Conservation (phyloP, 1,140 invertebrate species). For the Philaenus spumarius region DNA sequence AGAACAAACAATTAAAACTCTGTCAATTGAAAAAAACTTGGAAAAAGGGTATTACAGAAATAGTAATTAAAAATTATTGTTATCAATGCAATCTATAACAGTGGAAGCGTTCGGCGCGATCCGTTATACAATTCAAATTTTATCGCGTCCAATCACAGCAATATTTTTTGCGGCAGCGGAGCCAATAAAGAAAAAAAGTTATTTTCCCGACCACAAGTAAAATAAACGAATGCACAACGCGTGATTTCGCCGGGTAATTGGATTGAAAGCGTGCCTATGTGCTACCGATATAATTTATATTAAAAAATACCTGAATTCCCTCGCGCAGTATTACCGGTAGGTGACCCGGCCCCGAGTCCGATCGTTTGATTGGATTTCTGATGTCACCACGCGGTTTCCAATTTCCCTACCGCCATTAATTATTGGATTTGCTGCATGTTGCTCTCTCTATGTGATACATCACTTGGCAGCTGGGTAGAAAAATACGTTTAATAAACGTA, state of each 20-base stretch:
- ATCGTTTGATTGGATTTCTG: conserved; percentile 17
- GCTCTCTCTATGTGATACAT: not conserved
- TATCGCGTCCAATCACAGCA: conserved; percentile 13
- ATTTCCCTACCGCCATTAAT: conserved; percentile 19
- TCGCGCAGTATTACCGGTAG: conserved; percentile 3
- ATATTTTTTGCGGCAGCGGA: conserved; percentile 6
- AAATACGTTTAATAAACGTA: no score
- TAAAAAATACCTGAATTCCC: conserved; percentile 9
- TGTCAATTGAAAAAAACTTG: no score
- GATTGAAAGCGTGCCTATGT: conserved; percentile 8
- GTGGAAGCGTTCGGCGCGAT: not conserved
- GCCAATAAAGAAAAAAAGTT: conserved; percentile 14
- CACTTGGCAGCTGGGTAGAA: not conserved
- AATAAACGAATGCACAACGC: conserved; percentile 6
- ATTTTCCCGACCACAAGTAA: conserved; percentile 15
- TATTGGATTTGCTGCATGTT: conserved; percentile 15
- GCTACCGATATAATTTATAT: conserved; percentile 19
- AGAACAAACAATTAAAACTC: no score
- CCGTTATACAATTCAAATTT: conserved; percentile 18
- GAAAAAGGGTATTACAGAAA: no score
- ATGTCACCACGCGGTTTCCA: conserved; percentile 16
- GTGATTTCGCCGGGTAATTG: conserved; percentile 12
- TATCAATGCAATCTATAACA: no score
- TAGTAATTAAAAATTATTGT: no score
- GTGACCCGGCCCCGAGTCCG: no score